Percentiles rank a stretch among this genome's conserved stretches.
phyloP scores from a whole-genome alignment of 2,888 invertebrate species.

The Acholoe squamosa region DNA sequence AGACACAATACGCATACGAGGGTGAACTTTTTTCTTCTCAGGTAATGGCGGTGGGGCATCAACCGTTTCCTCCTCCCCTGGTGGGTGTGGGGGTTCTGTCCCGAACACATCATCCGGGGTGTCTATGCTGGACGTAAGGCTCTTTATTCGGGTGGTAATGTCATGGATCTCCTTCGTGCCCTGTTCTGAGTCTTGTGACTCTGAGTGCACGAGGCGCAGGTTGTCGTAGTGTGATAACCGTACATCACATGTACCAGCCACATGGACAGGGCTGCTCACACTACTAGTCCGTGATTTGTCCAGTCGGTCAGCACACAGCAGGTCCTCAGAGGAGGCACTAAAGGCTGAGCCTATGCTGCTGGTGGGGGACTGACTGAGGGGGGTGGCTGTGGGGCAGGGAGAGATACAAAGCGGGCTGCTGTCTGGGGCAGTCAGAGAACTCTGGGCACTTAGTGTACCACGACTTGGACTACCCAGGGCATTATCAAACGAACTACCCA shows the following conservation, averaged over 20 bases:
- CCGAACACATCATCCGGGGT: conserved; percentile 43
- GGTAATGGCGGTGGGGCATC: conserved; percentile 61
- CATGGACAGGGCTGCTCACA: conserved; percentile 15
- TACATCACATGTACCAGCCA: neutral
- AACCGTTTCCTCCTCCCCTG: neutral
- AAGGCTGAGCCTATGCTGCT: conserved; percentile 94
- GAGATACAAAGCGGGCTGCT: conserved; percentile 4
- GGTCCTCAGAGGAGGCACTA: conserved; percentile 88
- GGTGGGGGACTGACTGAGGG: conserved; percentile 84
- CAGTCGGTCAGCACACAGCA: conserved; percentile 27
- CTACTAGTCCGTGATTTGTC: conserved; percentile 54
- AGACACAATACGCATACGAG: conserved; percentile 85
- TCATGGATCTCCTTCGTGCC: conserved; percentile 41
- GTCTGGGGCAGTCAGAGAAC: conserved; percentile 20
- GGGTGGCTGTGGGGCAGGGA: conserved; percentile 66
- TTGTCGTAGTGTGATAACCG: conserved; percentile 66
- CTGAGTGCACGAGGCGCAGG: neutral
- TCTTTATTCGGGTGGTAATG: conserved; percentile 41
- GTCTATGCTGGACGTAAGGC: conserved; percentile 58
- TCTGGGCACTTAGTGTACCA: conserved; percentile 2
- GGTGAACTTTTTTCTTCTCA: conserved; percentile 32
- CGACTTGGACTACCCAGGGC: neutral
- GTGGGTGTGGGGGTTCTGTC: neutral
- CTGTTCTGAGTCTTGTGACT: conserved; percentile 21
- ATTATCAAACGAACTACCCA: conserved; percentile 42